Base-by-base conservation (phyloP, 2,888 invertebrate species). In the Nasonia oneida region DNA sequence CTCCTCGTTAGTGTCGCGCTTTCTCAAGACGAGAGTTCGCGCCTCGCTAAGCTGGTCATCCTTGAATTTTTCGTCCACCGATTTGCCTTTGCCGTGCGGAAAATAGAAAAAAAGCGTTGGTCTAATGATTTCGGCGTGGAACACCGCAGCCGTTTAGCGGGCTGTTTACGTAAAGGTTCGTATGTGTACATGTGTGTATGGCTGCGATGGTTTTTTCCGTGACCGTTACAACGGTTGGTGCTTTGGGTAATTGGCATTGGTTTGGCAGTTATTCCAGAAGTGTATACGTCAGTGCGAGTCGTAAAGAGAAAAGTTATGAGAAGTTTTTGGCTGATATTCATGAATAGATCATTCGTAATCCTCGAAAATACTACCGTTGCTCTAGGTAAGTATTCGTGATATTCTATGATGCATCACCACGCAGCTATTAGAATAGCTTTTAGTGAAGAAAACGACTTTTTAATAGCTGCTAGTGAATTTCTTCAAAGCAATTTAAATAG, bases 71-170 rank as follows among this genome's bases (percentile, higher is more conserved):
- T 84, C 82, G 71, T 74, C 84, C 86, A 87, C 86, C 87, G 87
- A 87, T 86, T 87, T 87, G 87, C 87, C 87, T 87, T 87, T 81
- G 74, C 39, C 53, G 18, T 82, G 53, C 61, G 61, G 84, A 83
- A 86, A 76, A 61, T 76, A 67, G 78, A 86, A 83, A 81, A 81
- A 71, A 75, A 82, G 82, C 70, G 75, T 71, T 81, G 53, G 53
- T 84, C 86, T 39, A 79, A 76, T 84, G 79, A 75, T 79, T 61
- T 71, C 15, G 81, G 70, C 8, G 42, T 74, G 23, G 37, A 37
- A 33, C 10, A 33, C 42, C 23, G 50, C 42, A 42, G 67, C 71
- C 71, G 71, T 71, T 15, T 77, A 53, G 33, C 14, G 23, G 80
- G 73, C 71, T 37, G 39, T 84, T 75, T 33, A 14, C n/a, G 10